Evolutionary conservation across 2,113 vertebrate genomes (phyloP).

Genomic region (Oryzias woworae): DNA sequence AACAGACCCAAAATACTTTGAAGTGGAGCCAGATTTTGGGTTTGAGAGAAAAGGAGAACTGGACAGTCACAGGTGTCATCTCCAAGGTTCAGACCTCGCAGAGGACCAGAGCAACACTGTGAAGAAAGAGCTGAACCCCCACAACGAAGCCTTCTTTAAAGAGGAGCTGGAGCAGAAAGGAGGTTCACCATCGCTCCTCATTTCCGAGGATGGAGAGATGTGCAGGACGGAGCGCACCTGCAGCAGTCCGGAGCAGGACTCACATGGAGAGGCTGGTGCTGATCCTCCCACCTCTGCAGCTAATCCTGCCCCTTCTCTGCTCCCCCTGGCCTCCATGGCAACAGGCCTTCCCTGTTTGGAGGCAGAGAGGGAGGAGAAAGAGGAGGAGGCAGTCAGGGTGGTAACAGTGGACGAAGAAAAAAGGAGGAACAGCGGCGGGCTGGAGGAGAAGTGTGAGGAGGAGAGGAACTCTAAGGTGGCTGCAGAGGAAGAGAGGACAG

Average conservation of each 20-base stretch:
- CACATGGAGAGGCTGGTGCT: background rate
- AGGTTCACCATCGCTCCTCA: background rate
- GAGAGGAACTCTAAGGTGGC: slow-evolving; percentile 45
- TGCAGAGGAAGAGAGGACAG: slow-evolving; percentile 31
- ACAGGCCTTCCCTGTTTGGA: slow-evolving; percentile 49
- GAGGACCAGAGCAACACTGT: slow-evolving; percentile 20
- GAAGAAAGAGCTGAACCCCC: slow-evolving; percentile 1
- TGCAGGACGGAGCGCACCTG: background rate
- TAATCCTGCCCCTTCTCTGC: slow-evolving; percentile 66
- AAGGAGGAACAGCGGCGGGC: slow-evolving; percentile 27
- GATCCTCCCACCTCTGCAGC: slow-evolving; percentile 33
- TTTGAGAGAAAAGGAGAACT: slow-evolving; percentile 2
- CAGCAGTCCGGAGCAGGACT: background rate
- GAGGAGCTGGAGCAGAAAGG: slow-evolving; percentile 5
- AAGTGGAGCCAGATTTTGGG: background rate
- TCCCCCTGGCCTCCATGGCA: slow-evolving; percentile 64
- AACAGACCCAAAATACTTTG: background rate
- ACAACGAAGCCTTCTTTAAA: background rate
- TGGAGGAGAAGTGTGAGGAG: slow-evolving; percentile 36
- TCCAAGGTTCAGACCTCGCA: background rate
- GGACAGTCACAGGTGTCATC: background rate
- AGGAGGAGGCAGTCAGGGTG: slow-evolving; percentile 6
- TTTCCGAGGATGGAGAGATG: background rate
- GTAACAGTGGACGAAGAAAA: slow-evolving; percentile 20
- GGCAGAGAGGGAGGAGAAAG: slow-evolving; percentile 26